A percentile compares a stretch with the other conserved stretches of the same genome.
Evolutionary conservation across 2,888 invertebrate genomes (phyloP).

Genomic region (Pimpla rufipes): DNA sequence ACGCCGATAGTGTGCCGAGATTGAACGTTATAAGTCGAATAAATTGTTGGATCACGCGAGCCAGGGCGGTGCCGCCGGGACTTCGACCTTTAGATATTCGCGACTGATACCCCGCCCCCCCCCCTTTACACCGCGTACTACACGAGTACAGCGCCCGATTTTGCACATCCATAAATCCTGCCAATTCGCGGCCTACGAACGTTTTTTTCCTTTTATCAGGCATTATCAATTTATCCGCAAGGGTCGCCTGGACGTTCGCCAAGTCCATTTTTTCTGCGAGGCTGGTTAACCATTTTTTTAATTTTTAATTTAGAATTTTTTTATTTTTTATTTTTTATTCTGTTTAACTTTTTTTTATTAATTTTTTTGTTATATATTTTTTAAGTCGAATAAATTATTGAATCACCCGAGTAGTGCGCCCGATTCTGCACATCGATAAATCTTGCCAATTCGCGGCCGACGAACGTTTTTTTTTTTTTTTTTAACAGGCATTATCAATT

Average conservation of each 20-base stretch:
- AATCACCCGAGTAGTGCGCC: conserved; percentile 46
- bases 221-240: conserved; percentile 7
- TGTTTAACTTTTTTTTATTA: no score
- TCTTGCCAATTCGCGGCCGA: not conserved
- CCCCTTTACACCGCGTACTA: not conserved
- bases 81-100: conserved; percentile 57
- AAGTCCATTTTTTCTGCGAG: not conserved
- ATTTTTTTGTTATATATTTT: no score
- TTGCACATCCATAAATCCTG: not conserved
- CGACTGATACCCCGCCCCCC: conserved; percentile 5
- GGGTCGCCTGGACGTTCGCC: conserved; percentile 38
- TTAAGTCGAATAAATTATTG: conserved; percentile 63
- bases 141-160: conserved; percentile 20
- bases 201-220: not conserved
- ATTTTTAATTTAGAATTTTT: no score
- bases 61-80: conserved; percentile 27
- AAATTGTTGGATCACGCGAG: conserved; percentile 63
- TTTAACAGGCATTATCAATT: not conserved
- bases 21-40: conserved; percentile 66
- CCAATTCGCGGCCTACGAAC: not conserved
- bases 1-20: conserved; percentile 60
- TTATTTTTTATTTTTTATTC: no score
- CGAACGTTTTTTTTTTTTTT: conserved; percentile 26
- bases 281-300: no score
- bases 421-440: not conserved